phyloP scores from a whole-genome alignment of 2,797 vertebrate genomes.

The Carduelis carduelis region DNA sequence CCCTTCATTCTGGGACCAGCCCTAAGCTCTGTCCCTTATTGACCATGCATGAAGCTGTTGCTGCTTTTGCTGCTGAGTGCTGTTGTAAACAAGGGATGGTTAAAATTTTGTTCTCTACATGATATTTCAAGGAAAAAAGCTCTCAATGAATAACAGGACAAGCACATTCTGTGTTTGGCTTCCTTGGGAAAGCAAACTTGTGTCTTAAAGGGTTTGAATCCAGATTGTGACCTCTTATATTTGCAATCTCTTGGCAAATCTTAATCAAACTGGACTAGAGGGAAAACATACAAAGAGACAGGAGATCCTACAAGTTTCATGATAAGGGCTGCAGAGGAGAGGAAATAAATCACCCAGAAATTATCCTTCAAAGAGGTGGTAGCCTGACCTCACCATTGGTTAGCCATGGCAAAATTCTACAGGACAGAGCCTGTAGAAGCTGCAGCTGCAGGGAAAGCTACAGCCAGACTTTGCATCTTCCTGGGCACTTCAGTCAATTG shows the following conservation, averaged over 20 bases:
- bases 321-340: background rate
- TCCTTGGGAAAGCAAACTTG: background rate
- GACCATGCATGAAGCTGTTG: background rate
- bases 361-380: background rate
- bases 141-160: background rate
- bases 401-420: background rate
- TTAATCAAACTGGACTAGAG: background rate
- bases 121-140: background rate
- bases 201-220: background rate
- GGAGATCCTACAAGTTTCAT: background rate
- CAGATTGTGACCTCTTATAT: background rate
- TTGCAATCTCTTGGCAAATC: background rate
- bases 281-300: background rate
- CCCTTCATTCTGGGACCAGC: background rate
- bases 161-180: background rate
- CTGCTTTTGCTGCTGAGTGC: background rate
- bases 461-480: background rate
- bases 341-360: background rate
- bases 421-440: background rate
- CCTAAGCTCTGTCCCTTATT: accelerated
- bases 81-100: background rate
- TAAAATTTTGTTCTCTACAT: background rate
- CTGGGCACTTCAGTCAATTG: background rate
- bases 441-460: background rate
- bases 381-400: background rate